These are phyloP conservation scores for Chaenodraco wilsoni DNA, from an alignment of 2,797 vertebrate species.

Conservation along the genomic window DNA sequence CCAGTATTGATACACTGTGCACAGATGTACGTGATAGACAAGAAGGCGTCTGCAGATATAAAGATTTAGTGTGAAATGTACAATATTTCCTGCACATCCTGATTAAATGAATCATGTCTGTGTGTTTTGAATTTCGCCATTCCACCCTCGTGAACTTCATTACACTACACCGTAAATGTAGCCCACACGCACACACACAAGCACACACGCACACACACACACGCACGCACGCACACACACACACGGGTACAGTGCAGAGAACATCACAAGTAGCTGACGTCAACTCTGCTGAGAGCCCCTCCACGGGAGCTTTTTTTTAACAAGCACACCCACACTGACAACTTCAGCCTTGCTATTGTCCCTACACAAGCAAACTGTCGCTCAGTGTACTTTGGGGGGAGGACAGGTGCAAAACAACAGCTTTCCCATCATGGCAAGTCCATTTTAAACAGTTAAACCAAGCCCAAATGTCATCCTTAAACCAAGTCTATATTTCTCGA, in stretches of 20 bases:
- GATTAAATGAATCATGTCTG: conserved; percentile 18
- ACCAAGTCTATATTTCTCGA: conserved; percentile 47
- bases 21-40: conserved; percentile 13
- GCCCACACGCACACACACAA: conserved; percentile 46
- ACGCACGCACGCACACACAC: conserved; percentile 36
- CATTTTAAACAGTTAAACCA: conserved; percentile 45
- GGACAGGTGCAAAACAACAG: conserved; percentile 53
- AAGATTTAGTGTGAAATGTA: conserved; percentile 3
- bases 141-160: conserved; percentile 38
- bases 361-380: conserved; percentile 68
- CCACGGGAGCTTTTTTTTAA: conserved; percentile 69
- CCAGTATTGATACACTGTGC: conserved; percentile 1
- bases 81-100: conserved; percentile 3
- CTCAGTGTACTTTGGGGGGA: conserved; percentile 48
- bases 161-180: conserved; percentile 30
- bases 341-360: conserved; percentile 73
- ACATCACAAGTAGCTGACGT: conserved; percentile 75
- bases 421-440: conserved; percentile 48
- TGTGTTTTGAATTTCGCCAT: conserved; percentile 44
- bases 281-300: conserved; percentile 69
- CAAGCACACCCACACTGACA: conserved; percentile 77
- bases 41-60: background rate
- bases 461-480: conserved; percentile 47
- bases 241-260: conserved; percentile 40
- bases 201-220: conserved; percentile 7